Conservation (phyloP, 2,797 vertebrate species). For the Pangasius mekongensis region DNA sequence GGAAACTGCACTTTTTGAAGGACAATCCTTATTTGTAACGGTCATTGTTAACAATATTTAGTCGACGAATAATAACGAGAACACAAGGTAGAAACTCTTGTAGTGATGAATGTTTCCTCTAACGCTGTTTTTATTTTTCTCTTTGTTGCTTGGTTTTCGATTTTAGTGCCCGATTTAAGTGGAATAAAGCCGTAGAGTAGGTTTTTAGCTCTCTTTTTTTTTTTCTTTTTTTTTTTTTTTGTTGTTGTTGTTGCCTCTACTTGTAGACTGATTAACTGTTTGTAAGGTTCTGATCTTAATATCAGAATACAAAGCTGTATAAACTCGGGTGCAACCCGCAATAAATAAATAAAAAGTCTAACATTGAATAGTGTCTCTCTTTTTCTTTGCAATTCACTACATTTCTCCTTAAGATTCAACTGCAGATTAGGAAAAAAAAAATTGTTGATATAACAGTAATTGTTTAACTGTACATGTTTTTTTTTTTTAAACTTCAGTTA, state of each 20-base stretch:
- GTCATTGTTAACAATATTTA: slow-evolving; percentile 77
- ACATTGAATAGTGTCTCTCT: neutral
- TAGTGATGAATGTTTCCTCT: slow-evolving; percentile 83
- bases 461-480: neutral
- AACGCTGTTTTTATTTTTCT: slow-evolving; percentile 74
- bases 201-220: slow-evolving; percentile 74
- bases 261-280: slow-evolving; percentile 83
- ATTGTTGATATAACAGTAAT: neutral
- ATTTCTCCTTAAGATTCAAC: neutral
- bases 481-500: too few relatives aligned
- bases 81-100: slow-evolving; percentile 78
- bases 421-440: too few relatives aligned
- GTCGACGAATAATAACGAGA: slow-evolving; percentile 68
- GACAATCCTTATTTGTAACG: slow-evolving; percentile 86
- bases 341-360: slow-evolving; percentile 58
- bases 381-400: neutral
- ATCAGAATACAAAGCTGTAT: slow-evolving; percentile 83
- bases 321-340: slow-evolving; percentile 84
- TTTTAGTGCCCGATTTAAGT: slow-evolving; percentile 80
- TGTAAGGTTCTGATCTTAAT: slow-evolving; percentile 79
- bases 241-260: slow-evolving; percentile 78
- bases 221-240: slow-evolving; percentile 58
- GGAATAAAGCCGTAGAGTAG: slow-evolving; percentile 78
- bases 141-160: slow-evolving; percentile 81
- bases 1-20: slow-evolving; percentile 86